Base-by-base conservation (phyloP, 1,140 invertebrate species). In the Drosophila kurseongensis region DNA sequence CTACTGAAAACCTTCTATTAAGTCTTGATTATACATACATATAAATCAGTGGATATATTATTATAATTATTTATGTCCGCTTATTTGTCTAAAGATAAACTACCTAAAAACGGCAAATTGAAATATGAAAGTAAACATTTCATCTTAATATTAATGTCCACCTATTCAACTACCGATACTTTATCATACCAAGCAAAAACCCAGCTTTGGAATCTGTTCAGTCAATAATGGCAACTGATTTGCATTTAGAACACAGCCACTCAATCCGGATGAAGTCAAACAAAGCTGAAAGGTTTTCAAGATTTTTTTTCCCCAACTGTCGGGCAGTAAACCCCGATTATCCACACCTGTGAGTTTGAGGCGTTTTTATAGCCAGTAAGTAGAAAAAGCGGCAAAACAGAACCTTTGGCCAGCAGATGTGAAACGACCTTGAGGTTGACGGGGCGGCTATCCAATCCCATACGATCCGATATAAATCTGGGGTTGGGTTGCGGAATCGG, bases 351-450 rank as follows among this genome's bases (percentile, higher is more conserved):
- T 9, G 6, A 36, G 58, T 55, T 54, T 36, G 36, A 7, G 36
- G 36, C 14, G 6, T 14, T 59, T 62, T 62, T 23, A 60, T 35
- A 38, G 38, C 16, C 27, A 14, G 48, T 18, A 18, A 32, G 13
- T 2, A 23, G 23, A 23, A 23, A 23, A 23, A 23, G 23, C 23
- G 23, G 23, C 13, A 38, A 69, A 52, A 40, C 67, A 38, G 42
- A 58, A 72, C 66, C 68, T 72, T 72, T 72, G 67, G 10, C 13
- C 67, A 23, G 32, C 59, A 4, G 29, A 57, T 13, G 27, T 29
- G 4, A 9, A 4, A 8, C 23, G 52, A 75, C 54, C 73, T 75
- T 75, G 69, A 23, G 14, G 4, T 9, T 9, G 27, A 9, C 38
- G 51, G 51, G 18, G 12, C 38, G 7, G 16, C 32, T 50, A 50